A percentile compares a stretch with the other conserved stretches of the same genome.
Conservation (phyloP, 2,113 vertebrate genomes). For the Bos indicus region DNA sequence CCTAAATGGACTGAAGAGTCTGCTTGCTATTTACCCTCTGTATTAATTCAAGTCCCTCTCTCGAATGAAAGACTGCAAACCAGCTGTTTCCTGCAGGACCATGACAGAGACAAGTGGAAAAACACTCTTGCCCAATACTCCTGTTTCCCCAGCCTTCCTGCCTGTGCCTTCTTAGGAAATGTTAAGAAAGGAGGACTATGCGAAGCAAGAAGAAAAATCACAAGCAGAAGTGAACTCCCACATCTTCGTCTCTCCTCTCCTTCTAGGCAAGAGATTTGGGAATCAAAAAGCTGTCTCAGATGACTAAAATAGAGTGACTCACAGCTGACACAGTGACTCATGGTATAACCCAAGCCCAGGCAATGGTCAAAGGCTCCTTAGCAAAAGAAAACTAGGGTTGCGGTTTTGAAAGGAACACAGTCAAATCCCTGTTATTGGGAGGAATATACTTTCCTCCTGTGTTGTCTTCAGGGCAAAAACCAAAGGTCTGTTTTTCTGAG, state of each 20-base stretch:
- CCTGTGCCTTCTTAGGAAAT: background rate
- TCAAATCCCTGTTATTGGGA: background rate
- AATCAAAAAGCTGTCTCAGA: background rate
- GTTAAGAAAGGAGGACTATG: background rate
- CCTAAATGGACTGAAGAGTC: background rate
- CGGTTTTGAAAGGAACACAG: conserved; percentile 22
- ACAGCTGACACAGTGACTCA: background rate
- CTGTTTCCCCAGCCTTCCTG: background rate
- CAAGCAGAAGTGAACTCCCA: background rate
- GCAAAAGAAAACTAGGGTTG: conserved; percentile 3
- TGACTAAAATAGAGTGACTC: conserved; percentile 8
- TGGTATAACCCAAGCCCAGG: background rate
- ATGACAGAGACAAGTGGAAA: background rate
- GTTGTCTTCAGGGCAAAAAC: background rate
- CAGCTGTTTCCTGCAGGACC: background rate
- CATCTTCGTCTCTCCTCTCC: background rate
- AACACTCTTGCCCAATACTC: background rate
- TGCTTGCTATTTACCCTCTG: background rate
- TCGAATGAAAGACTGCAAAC: background rate
- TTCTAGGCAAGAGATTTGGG: background rate
- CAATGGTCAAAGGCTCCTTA: background rate
- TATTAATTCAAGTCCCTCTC: background rate
- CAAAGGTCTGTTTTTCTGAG: background rate
- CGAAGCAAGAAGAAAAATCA: background rate
- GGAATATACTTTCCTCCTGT: background rate